Conservation (phyloP, 2,113 vertebrate genomes). For the Pseudopipra pipra region DNA sequence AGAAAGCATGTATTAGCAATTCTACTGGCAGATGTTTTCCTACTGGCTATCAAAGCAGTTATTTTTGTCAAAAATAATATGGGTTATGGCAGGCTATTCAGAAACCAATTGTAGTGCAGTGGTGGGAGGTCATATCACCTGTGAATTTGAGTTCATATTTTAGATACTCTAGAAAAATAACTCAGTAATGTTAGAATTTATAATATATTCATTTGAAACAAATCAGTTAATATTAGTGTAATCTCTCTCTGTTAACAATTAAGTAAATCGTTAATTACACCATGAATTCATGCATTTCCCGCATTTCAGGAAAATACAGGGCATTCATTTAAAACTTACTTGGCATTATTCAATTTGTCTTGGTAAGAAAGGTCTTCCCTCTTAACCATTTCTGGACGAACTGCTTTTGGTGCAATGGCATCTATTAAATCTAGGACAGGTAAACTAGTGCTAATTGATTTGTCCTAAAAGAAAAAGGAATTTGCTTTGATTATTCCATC, state of each 20-base stretch:
- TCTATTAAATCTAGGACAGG: conserved; percentile 96
- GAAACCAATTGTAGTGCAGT: not conserved
- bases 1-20: not conserved
- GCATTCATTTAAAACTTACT: conserved; percentile 75
- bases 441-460: conserved; percentile 90
- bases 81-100: not conserved
- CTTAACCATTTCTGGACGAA: conserved; percentile 89
- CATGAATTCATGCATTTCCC: not conserved
- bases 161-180: not conserved
- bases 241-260: not conserved
- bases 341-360: conserved; percentile 85
- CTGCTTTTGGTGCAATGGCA: conserved; percentile 85
- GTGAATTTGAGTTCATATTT: not conserved
- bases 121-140: not conserved
- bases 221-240: not conserved
- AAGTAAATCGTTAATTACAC: not conserved
- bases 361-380: conserved; percentile 73
- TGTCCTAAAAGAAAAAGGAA: conserved; percentile 80
- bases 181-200: not conserved
- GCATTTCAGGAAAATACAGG: not conserved
- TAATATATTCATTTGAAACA: not conserved
- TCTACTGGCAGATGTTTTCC: not conserved
- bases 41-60: not conserved
- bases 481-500: not conserved
- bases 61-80: not conserved